A percentile compares a stretch with the other conserved stretches of the same genome.
Conservation (phyloP, 2,113 vertebrate species). For the Rhinoptilus africanus region DNA sequence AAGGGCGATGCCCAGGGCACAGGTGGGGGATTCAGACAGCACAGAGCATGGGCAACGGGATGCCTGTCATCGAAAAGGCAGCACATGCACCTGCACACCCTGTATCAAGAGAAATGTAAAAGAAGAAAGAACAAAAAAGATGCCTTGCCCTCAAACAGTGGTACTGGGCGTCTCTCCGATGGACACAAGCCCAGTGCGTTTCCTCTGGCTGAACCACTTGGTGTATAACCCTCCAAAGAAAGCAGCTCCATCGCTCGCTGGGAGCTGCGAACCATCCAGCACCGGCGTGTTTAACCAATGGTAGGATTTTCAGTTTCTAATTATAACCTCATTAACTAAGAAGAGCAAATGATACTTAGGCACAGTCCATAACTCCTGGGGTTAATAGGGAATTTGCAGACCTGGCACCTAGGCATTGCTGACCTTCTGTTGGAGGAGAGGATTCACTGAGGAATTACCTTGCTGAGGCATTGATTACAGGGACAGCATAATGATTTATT, state of each 20-base stretch:
- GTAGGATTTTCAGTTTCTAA: not conserved
- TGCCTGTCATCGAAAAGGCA: not conserved
- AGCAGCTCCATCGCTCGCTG: not conserved
- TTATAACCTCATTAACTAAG: conserved; percentile 8
- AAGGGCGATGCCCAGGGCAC: not conserved
- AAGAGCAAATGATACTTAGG: not conserved
- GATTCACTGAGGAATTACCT: not conserved
- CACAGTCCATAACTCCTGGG: not conserved
- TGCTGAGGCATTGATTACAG: not conserved
- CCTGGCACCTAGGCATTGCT: not conserved
- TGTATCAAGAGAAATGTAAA: not conserved
- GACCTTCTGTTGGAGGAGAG: not conserved
- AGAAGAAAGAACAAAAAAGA: not conserved
- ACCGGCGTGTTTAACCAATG: not conserved
- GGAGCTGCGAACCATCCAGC: not conserved
- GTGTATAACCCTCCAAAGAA: not conserved
- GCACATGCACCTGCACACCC: not conserved
- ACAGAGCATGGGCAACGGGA: no score
- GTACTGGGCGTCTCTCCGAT: not conserved
- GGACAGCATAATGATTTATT: not conserved
- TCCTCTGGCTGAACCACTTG: not conserved
- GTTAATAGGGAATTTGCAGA: not conserved
- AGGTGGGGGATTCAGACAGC: not conserved
- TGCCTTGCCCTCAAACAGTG: not conserved
- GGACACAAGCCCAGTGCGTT: not conserved